These are phyloP conservation scores for Catocala sponsa DNA, from an alignment of 2,888 invertebrate species.

Conservation along the genomic window DNA sequence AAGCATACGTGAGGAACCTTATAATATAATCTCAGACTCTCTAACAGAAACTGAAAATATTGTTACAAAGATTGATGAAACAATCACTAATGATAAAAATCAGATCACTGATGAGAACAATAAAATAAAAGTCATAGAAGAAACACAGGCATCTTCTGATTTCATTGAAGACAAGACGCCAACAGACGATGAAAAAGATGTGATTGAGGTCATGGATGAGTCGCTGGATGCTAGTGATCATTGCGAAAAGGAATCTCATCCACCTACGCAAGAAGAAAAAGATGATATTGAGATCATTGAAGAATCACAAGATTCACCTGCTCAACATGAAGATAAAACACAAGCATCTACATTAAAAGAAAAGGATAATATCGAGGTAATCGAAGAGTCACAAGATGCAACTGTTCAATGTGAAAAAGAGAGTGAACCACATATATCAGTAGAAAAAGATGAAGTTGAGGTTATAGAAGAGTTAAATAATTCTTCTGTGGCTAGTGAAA, in stretches of 20 bases:
- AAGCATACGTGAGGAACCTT: constrained; percentile 13
- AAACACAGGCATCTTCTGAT: no score
- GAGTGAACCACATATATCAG: background rate
- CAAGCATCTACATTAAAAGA: background rate
- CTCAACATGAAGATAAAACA: background rate
- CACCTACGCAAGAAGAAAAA: constrained; percentile 7
- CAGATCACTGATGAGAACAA: background rate
- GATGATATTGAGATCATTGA: constrained; percentile 10
- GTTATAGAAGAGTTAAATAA: background rate
- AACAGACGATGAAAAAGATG: background rate
- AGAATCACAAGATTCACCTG: background rate
- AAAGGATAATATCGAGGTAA: constrained; percentile 6
- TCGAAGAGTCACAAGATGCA: background rate
- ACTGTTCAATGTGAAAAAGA: constrained; percentile 1
- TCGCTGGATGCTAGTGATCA: background rate
- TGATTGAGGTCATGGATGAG: background rate
- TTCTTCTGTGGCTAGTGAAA: background rate
- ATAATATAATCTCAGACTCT: constrained; percentile 1
- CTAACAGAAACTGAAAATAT: constrained; percentile 9
- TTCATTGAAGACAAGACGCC: no score
- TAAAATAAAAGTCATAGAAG: background rate
- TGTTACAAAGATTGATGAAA: constrained; percentile 15
- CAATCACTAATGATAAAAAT: background rate
- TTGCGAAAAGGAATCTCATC: background rate
- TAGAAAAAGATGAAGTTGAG: background rate